Conservation (phyloP, 1,140 invertebrate species). For the Drosophila prosaltans region DNA sequence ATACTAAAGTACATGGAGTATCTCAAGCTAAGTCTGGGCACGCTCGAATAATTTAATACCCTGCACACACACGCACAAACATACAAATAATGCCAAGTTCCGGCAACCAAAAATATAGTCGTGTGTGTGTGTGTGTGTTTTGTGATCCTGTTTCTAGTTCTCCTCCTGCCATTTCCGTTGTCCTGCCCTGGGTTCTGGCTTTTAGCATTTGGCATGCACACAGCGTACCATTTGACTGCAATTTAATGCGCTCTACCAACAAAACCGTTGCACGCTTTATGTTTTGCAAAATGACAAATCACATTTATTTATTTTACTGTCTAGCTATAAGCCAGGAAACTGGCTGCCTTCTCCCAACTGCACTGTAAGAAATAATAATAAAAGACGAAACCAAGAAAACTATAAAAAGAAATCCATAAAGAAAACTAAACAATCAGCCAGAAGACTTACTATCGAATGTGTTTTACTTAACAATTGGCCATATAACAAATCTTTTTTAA, state of each 20-base stretch:
- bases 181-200: background rate
- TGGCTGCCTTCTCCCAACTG: slow-evolving; percentile 35
- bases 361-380: background rate
- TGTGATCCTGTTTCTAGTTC: slow-evolving; percentile 2
- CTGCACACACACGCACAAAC: background rate
- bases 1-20: slow-evolving; percentile 62
- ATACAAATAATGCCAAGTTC: background rate
- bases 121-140: slow-evolving; percentile 3
- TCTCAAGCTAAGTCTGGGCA: slow-evolving; percentile 61
- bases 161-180: background rate
- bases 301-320: slow-evolving; percentile 76
- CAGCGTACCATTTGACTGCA: slow-evolving; percentile 79
- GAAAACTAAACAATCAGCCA: background rate
- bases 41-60: slow-evolving; percentile 80
- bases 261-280: slow-evolving; percentile 58
- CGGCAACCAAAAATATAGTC: slow-evolving; percentile 36
- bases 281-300: slow-evolving; percentile 80
- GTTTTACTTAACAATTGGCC: no score
- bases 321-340: slow-evolving; percentile 45
- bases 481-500: no score
- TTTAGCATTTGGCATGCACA: slow-evolving; percentile 72
- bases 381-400: background rate
- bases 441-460: no score
- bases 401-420: background rate
- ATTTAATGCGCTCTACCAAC: slow-evolving; percentile 72